phyloP scores from a whole-genome alignment of 2,888 invertebrate species.

The Criorhina ranunculi region DNA sequence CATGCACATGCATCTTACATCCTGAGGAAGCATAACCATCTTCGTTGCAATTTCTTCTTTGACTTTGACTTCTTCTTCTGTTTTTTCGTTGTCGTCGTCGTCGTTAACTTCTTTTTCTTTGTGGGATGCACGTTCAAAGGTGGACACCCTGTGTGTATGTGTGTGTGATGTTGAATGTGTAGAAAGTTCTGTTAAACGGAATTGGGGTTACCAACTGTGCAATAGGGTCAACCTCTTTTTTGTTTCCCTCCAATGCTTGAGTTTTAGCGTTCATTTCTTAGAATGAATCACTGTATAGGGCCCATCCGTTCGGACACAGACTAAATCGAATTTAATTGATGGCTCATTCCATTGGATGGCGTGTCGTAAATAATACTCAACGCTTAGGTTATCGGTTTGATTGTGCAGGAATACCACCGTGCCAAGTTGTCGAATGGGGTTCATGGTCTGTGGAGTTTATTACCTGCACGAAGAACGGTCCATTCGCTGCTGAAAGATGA shows the following conservation, averaged over 20 bases:
- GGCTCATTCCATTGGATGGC: constrained; percentile 30
- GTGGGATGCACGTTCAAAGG: constrained; percentile 57
- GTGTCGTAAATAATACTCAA: constrained; percentile 45
- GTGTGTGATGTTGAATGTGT: constrained; percentile 41
- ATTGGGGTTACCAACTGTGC: constrained; percentile 69
- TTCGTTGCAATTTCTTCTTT: constrained; percentile 49
- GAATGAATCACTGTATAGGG: constrained; percentile 11
- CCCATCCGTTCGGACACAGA: constrained; percentile 12
- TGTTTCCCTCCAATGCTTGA: constrained; percentile 24
- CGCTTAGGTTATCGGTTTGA: constrained; percentile 30
- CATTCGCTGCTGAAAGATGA: background rate
- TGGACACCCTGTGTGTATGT: constrained; percentile 46
- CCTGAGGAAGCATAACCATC: constrained; percentile 61
- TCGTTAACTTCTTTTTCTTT: too few species aligned
- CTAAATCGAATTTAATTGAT: constrained; percentile 56
- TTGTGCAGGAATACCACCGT: constrained; percentile 34
- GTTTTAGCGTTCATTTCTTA: constrained; percentile 36
- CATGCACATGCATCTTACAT: constrained; percentile 56
- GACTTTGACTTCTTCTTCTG: constrained; percentile 21
- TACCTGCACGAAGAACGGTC: constrained; percentile 42
- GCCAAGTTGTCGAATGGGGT: constrained; percentile 11
- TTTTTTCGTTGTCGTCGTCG: background rate
- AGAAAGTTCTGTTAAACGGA: constrained; percentile 76
- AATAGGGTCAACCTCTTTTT: constrained; percentile 66
- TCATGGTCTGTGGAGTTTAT: constrained; percentile 52